A percentile compares a stretch with the other conserved stretches of the same genome.
Conservation (phyloP, 2,797 vertebrate species). For the Aselliscus stoliczkanus region DNA sequence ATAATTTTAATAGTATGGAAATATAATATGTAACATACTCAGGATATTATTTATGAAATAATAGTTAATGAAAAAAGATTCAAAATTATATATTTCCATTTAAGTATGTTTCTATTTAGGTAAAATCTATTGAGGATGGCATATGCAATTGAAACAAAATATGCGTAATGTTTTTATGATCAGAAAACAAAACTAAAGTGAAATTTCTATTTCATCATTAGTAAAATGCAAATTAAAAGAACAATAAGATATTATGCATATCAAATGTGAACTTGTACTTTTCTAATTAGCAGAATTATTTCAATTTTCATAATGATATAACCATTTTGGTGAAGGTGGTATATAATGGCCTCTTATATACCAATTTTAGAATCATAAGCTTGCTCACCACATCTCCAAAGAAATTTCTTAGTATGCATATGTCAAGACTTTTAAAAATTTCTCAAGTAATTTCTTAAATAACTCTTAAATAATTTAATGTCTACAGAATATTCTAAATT, state of each 20-base stretch:
- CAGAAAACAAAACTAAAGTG: neutral
- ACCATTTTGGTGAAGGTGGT: neutral
- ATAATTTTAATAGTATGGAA: neutral
- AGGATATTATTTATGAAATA: neutral
- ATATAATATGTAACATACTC: neutral
- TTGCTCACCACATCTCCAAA: neutral
- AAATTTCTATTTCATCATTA: neutral
- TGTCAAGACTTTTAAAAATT: neutral
- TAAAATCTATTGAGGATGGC: neutral
- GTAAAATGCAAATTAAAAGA: neutral
- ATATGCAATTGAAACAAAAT: neutral
- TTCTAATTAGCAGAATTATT: neutral
- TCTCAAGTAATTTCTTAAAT: too few species aligned
- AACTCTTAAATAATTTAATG: too few species aligned
- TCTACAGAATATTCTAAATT: neutral
- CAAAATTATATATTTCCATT: neutral
- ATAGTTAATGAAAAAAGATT: neutral
- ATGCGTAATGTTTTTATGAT: neutral
- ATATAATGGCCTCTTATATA: neutral
- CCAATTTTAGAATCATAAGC: neutral
- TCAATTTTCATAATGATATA: neutral
- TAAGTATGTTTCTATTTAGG: neutral
- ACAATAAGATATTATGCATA: neutral
- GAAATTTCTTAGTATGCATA: neutral
- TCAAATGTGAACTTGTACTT: neutral